Conservation (phyloP, 2,797 vertebrate genomes). For the Mionectes olivaceus region DNA sequence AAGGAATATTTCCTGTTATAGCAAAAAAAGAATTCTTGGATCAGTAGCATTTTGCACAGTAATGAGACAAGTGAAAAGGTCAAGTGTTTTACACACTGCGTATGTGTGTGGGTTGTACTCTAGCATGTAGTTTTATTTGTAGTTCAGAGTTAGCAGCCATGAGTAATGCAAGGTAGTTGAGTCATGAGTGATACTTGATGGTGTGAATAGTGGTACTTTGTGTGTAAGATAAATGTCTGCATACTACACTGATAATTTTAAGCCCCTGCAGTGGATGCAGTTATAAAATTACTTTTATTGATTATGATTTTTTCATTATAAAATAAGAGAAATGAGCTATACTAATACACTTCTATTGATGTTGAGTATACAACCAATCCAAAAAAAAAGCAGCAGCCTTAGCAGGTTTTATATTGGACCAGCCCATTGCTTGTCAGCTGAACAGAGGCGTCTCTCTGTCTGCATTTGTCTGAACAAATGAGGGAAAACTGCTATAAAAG, state of each 20-base stretch:
- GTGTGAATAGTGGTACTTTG: neutral
- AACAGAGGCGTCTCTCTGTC: neutral
- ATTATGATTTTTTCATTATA: neutral
- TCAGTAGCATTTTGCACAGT: conserved; percentile 2
- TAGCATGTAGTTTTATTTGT: conserved; percentile 43
- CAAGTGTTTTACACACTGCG: neutral
- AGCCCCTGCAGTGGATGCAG: neutral
- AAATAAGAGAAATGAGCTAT: neutral
- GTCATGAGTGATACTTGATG: neutral
- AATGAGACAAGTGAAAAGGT: conserved; percentile 28
- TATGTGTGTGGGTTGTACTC: conserved; percentile 15
- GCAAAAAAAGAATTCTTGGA: neutral
- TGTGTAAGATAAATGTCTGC: neutral
- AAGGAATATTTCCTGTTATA: neutral
- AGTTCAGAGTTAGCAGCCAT: conserved; percentile 6
- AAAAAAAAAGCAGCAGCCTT: neutral
- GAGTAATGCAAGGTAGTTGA: neutral
- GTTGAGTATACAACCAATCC: neutral
- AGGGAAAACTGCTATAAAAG: neutral
- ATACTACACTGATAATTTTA: neutral
- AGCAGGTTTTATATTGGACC: neutral
- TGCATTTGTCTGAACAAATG: neutral
- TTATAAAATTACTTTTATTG: neutral
- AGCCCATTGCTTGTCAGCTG: neutral
- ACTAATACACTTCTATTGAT: neutral